Conservation (phyloP, 2,888 invertebrate genomes). For the Drosophila borborema region DNA sequence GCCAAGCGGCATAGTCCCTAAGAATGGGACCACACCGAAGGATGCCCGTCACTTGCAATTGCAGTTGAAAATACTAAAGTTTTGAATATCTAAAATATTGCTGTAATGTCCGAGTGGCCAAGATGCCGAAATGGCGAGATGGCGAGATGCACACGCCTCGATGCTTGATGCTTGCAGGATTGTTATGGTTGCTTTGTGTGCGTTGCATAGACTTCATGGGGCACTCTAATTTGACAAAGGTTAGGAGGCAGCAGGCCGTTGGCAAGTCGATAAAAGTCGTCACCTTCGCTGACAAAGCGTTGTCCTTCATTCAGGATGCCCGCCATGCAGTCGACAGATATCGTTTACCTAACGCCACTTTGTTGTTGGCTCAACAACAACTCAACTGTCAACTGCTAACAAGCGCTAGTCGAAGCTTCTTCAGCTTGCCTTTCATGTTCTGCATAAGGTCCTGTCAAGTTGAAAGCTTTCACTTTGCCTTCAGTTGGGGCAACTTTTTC, state of each 20-base stretch:
- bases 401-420: conserved; percentile 4
- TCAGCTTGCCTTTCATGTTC: conserved; percentile 15
- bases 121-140: neutral
- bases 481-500: conserved; percentile 33
- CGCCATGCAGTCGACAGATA: conserved; percentile 11
- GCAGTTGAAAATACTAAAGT: conserved; percentile 53
- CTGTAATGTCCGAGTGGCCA: neutral
- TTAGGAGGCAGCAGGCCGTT: conserved; percentile 27
- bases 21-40: conserved; percentile 22
- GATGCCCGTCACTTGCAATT: conserved; percentile 43
- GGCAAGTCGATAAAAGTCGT: conserved; percentile 54
- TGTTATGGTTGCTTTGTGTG: conserved; percentile 1
- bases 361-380: conserved; percentile 10
- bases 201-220: conserved; percentile 9
- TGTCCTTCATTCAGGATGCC: neutral
- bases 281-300: conserved; percentile 40
- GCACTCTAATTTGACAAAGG: conserved; percentile 51
- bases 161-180: neutral
- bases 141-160: conserved; percentile 23
- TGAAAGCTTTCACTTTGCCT: conserved; percentile 2
- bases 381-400: conserved; percentile 25
- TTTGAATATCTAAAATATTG: conserved; percentile 3
- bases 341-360: conserved; percentile 24
- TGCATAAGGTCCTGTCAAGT: conserved; percentile 11
- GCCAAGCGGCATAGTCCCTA: conserved; percentile 4